Conservation (phyloP, 1,140 invertebrate genomes). For the Neodiprion virginianus region DNA sequence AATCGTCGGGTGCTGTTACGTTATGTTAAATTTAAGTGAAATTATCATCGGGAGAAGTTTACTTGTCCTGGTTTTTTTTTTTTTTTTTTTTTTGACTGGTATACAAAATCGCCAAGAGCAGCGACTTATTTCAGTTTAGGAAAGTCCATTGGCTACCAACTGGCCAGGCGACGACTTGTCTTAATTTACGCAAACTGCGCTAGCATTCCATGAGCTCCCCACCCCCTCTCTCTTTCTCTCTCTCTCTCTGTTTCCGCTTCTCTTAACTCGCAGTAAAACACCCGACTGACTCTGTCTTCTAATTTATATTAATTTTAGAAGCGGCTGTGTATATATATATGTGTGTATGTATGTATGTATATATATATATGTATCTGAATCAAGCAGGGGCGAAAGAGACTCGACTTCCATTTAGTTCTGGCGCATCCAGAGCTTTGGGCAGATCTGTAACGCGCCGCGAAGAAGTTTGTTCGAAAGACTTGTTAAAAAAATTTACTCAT, state of each 20-base stretch:
- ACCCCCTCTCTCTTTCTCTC: background rate
- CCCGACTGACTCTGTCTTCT: slow-evolving; percentile 10
- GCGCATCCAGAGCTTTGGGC: background rate
- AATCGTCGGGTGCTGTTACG: too few species aligned
- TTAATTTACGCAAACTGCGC: slow-evolving; percentile 35
- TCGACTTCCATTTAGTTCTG: slow-evolving; percentile 5
- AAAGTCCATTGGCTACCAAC: background rate
- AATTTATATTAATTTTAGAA: slow-evolving; percentile 41
- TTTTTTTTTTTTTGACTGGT: too few species aligned
- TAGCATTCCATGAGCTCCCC: slow-evolving; percentile 25
- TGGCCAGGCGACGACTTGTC: slow-evolving; percentile 27
- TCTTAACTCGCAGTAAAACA: slow-evolving; percentile 10
- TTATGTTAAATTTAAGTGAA: background rate
- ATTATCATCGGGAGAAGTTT: too few species aligned
- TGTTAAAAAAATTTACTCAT: too few species aligned
- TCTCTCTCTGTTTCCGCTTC: background rate
- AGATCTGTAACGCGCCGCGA: background rate
- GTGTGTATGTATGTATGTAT: too few species aligned
- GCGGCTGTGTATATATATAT: slow-evolving; percentile 25
- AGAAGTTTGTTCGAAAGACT: background rate
- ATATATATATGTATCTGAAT: slow-evolving; percentile 23
- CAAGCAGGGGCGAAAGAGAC: background rate
- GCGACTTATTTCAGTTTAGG: slow-evolving; percentile 11
- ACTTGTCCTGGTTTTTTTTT: too few species aligned
- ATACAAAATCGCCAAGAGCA: background rate